Evolutionary conservation across 1,140 invertebrate species (phyloP), one percentile per base, ranked within the genome.

Genomic region (Spodoptera frugiperda): DNA sequence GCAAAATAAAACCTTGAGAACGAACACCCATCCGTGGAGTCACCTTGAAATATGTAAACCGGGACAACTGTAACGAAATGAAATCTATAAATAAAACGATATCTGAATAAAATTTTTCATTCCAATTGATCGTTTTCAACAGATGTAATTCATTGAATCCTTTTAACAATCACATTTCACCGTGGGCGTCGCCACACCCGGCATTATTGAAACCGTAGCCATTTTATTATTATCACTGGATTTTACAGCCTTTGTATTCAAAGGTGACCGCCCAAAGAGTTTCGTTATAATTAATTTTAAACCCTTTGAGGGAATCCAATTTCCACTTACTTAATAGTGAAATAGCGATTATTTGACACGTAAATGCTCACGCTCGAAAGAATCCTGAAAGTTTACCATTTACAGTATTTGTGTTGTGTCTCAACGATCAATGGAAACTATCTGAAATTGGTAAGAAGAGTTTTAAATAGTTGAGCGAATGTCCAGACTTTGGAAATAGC

Each of bases 191-290:
- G n/a, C 59, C 61, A 51, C 65, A 72, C 59, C 75, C 21, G 44
- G 33, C 30, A 53, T 51, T 67, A 77, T 78, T 74, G 48, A 78
- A 79, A 82, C 57, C 63, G 77, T 79, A 65, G 65, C 68, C 80
- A 72, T 82, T 77, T 79, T 82, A 74, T 82, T 61, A 30, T 51
- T 51, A 39, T 75, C 53, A 65, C 48, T 55, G 74, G 77, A 79
- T 79, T 81, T 77, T 30, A 44, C 33, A 17, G 33, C 33, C 53
- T 57, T 55, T 57, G 33, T 72, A 46, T 72, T 54, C 15, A 46
- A 71, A 72, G 68, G 68, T 57, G 53, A 14, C 17, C 39, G 53
- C 21, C 68, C 68, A n/a, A 73, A 49, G 55, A 46, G 39, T 73
- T 59, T 59, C 44, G 54, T 73, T 49, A 61, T 48, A 73, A 61